These are phyloP conservation scores for Gryllus longicercus DNA, from an alignment of 2,888 invertebrate genomes.

Conservation along the genomic window DNA sequence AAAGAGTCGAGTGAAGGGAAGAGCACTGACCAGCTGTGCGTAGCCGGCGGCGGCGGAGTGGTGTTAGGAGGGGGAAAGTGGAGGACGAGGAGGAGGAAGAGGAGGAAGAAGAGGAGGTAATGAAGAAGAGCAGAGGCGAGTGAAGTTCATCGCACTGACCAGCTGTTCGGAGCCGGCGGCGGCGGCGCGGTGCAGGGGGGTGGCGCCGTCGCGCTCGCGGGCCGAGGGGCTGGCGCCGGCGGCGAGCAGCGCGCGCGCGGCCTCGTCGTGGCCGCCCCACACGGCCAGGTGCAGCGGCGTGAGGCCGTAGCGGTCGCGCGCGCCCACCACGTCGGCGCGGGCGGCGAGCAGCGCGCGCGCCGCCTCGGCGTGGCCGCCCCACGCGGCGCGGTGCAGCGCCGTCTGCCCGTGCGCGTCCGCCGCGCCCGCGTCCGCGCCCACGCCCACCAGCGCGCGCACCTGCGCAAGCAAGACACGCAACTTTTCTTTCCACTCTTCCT, in stretches of 20 bases:
- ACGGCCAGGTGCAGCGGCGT: background rate
- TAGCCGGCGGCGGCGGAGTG: background rate
- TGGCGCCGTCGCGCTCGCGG: background rate
- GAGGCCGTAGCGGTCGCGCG: background rate
- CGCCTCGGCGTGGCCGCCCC: constrained; percentile 2
- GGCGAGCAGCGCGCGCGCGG: background rate
- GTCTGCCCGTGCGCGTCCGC: background rate
- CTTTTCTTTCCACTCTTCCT: too few relatives aligned
- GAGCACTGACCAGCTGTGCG: background rate
- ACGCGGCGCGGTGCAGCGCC: background rate
- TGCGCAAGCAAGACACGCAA: background rate
- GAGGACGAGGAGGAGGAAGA: too few relatives aligned
- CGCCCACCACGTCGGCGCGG: background rate
- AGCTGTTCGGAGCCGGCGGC: background rate
- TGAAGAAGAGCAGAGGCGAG: too few relatives aligned
- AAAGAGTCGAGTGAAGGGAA: background rate
- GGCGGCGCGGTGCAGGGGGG: background rate
- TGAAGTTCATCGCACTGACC: background rate
- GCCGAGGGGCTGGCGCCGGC: background rate
- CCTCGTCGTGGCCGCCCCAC: background rate
- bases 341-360: background rate
- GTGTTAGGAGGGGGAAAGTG: background rate
- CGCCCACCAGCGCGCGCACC: background rate
- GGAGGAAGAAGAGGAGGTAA: too few relatives aligned
- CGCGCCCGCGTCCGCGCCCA: background rate